These are phyloP conservation scores for Diarsia rubi DNA, from an alignment of 2,888 invertebrate genomes.

Conservation along the genomic window DNA sequence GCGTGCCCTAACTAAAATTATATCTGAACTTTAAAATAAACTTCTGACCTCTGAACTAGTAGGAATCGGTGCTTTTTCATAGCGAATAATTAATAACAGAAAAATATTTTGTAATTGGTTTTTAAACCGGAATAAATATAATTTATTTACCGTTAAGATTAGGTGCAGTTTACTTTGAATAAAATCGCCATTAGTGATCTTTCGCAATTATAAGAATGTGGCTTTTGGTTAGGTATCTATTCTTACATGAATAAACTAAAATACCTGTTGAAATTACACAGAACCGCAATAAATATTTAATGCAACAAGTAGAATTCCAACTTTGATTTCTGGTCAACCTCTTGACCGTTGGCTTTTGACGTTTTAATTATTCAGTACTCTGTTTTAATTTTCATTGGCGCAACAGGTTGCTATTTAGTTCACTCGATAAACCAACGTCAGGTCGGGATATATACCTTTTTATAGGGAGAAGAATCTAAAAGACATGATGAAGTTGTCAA, in stretches of 20 bases:
- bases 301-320: neutral
- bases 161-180: neutral
- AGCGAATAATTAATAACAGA: no score
- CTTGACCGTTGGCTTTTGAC: constrained; percentile 10
- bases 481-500: neutral
- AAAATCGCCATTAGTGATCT: neutral
- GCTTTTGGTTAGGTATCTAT: neutral
- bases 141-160: neutral
- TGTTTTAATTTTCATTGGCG: constrained; percentile 12
- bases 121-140: neutral
- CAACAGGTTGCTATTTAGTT: neutral
- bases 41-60: neutral
- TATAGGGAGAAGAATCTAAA: neutral
- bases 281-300: constrained; percentile 26
- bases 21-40: neutral
- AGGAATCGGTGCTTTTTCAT: no score
- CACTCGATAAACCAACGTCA: neutral
- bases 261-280: neutral
- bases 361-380: constrained; percentile 27
- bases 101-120: neutral
- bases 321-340: constrained; percentile 10
- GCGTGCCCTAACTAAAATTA: neutral
- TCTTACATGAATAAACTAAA: neutral
- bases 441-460: neutral
- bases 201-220: neutral